Conservation (phyloP, 2,113 vertebrate species). For the Etheostoma cragini region DNA sequence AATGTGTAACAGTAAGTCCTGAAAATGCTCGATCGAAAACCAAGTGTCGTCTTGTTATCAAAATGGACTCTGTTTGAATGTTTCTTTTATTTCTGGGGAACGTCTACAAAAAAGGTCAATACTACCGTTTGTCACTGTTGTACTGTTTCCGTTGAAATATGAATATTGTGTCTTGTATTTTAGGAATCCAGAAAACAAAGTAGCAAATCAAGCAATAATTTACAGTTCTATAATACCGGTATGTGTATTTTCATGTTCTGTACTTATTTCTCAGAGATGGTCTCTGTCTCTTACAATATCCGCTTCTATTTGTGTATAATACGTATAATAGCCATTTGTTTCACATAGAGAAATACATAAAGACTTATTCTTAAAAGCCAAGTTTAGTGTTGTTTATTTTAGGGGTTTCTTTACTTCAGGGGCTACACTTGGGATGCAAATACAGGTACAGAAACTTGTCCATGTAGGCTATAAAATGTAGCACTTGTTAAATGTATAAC, state of each 20-base stretch:
- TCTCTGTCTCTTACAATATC: constrained; percentile 82
- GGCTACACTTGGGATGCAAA: constrained; percentile 2
- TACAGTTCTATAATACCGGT: constrained; percentile 80
- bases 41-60: constrained; percentile 77
- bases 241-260: constrained; percentile 83
- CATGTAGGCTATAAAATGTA: not conserved
- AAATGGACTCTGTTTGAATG: constrained; percentile 77
- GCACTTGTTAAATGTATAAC: not conserved
- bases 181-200: constrained; percentile 84
- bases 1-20: constrained; percentile 61
- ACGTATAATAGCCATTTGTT: constrained; percentile 84
- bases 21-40: constrained; percentile 72
- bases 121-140: constrained; percentile 80
- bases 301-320: constrained; percentile 84
- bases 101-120: constrained; percentile 76
- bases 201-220: constrained; percentile 89
- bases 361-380: constrained; percentile 83
- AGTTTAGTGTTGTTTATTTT: constrained; percentile 68
- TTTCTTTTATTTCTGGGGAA: constrained; percentile 72
- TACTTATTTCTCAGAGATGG: constrained; percentile 81
- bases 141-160: constrained; percentile 82
- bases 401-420: not conserved
- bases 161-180: constrained; percentile 84
- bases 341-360: constrained; percentile 85
- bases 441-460: not conserved